A percentile compares a stretch with the other conserved stretches of the same genome.
These are phyloP conservation scores for Apteryx mantelli DNA, from an alignment of 2,113 vertebrate species.

Conservation along the genomic window DNA sequence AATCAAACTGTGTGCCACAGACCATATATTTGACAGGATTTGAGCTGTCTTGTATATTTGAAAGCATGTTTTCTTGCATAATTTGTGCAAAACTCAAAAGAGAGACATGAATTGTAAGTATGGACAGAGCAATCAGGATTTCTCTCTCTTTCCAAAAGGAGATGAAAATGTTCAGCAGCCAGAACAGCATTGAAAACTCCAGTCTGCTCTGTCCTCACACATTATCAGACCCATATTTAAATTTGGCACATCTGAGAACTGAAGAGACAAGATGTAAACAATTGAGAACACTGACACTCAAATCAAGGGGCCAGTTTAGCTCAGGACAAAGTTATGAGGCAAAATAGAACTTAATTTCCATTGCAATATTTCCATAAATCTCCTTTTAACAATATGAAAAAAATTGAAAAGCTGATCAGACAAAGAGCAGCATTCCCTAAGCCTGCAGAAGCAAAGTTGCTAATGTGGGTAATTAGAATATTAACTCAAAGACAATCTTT, in stretches of 20 bases:
- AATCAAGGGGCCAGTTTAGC: not conserved
- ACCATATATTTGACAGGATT: not conserved
- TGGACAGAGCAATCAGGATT: too few species aligned
- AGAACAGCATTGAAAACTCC: not conserved
- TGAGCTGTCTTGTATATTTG: not conserved
- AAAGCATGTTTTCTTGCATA: not conserved
- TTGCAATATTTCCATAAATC: not conserved
- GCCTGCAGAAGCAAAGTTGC: too few species aligned
- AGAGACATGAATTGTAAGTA: not conserved
- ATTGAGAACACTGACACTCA: not conserved
- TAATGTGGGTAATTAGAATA: not conserved
- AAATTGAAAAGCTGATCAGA: not conserved
- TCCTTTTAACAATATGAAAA: not conserved
- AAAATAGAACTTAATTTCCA: not conserved
- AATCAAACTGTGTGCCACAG: not conserved
- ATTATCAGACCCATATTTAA: not conserved
- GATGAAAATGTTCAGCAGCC: not conserved
- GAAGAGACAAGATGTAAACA: not conserved
- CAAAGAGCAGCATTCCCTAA: not conserved
- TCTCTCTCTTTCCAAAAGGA: not conserved
- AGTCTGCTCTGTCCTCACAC: not conserved
- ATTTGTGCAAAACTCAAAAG: not conserved
- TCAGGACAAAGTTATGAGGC: not conserved
- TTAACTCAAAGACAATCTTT: not conserved
- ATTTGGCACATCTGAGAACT: not conserved